Evolutionary conservation across 1,140 invertebrate genomes (phyloP), one percentile per base, ranked within the genome.

Genomic region (Bacillus rossius): DNA sequence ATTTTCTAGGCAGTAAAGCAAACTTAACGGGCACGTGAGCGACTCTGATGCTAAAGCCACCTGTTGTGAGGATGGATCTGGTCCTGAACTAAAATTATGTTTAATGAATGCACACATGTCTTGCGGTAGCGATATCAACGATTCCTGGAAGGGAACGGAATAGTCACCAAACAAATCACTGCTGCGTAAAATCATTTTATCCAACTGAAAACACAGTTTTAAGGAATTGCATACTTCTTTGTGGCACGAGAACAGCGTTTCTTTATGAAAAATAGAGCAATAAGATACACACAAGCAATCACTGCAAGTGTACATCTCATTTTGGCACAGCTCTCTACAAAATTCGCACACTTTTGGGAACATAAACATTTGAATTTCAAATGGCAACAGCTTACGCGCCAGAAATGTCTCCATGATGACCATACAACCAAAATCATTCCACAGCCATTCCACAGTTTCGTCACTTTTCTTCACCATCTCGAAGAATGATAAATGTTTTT

Each of bases 291-390:
- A 38, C 16, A 34, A 37, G 14, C 56, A 58, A 1, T 7, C 10
- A 8, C 41, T 19, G 20, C 56, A 58, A 13, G 49, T 48, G 22
- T 38, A 13, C n/a, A 58, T 29, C 7, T 23, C 13, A 19, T 51
- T 40, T 51, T 58, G 29, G 2, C 41, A 17, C 2, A 8, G 17
- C 23, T 49, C 38, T n/a, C 22, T 19, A 19, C 56, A 58, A 16
- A 58, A 45, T 19, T 41, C 19, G 26, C 56, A 58, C 1, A 58
- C 48, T 14, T 48, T 25, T 20, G 56, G 56, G 41, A 58, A 58
- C 45, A 58, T 50, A 20, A 58, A 58, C 45, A 58, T 50, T 50
- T 58, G 56, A 23, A 50, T 29, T 26, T 58, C 56, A 19, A 20
- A 25, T 23, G 29, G 17, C 41, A 23, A 38, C 23, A 58, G 20